Evolutionary conservation across 1,140 invertebrate species (phyloP), one percentile per base, ranked within the genome.

Genomic region (Drosophila bifasciata): DNA sequence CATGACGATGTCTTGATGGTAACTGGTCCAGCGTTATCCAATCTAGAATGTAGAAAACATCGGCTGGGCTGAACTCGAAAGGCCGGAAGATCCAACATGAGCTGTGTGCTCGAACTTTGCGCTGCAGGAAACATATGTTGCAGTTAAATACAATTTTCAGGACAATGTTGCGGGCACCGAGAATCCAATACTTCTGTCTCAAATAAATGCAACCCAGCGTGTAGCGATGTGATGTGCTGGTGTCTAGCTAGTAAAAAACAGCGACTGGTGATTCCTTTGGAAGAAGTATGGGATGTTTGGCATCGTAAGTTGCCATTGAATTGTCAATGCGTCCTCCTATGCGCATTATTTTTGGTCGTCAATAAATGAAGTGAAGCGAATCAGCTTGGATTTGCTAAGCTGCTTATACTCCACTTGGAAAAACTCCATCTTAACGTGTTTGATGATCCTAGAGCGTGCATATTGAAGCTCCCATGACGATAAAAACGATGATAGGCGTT

Each of bases 101-200:
- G 36, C 23, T 23, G 7, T 39, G 19, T 39, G 3, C n/a, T 41
- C 25, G 50, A 19, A 21, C 16, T 13, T 28, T 25, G 7, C 51
- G 51, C 25, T 53, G 51, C 5, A 53, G 6, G 13, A 53, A 53
- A 13, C 32, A 53, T 15, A 13, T 13, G 7, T 28, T 40, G 15
- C 15, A 53, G 19, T 41, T 21, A 15, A 56, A 56, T 23, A 56
- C 53, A 8, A n/a, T 17, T 25, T 56, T 44, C 2, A 40, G 40
- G 19, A 56, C 16, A 8, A 56, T 5, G 19, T 56, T 56, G 15
- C 40, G 39, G 15, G 21, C 53, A n/a, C 40, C 53, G 2, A 44
- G 4, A 17, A 56, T 59, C 44, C 16, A 59, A 48, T 4, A 51
- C 32, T 51, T 9, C 43, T 56, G 53, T 23, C 40, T 39, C 8